Evolutionary conservation across 2,888 invertebrate genomes (phyloP).

Genomic region (Agriopis leucophaearia): DNA sequence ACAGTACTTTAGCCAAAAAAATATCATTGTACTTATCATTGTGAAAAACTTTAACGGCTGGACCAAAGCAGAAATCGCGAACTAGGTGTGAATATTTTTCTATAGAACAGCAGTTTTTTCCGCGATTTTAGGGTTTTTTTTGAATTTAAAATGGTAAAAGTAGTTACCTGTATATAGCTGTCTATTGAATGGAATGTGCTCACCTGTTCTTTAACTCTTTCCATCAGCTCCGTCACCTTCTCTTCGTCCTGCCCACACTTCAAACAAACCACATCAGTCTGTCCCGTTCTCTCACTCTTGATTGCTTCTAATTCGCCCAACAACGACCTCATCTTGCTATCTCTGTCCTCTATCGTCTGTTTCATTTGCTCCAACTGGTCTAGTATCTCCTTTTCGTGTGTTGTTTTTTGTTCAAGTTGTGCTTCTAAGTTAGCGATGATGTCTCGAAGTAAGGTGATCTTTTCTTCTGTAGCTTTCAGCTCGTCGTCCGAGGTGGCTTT

Average conservation of each 20-base stretch:
- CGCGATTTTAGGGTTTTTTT: too few species aligned
- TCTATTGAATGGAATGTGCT: constrained; percentile 19
- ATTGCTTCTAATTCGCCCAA: constrained; percentile 84
- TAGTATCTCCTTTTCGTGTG: constrained; percentile 87
- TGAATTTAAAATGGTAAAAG: too few species aligned
- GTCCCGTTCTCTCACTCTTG: constrained; percentile 76
- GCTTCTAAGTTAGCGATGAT: constrained; percentile 92
- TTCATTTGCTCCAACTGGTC: constrained; percentile 86
- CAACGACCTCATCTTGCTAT: constrained; percentile 84
- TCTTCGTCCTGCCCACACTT: constrained; percentile 68
- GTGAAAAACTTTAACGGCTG: too few species aligned
- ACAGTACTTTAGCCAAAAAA: too few species aligned
- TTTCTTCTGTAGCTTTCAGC: constrained; percentile 91
- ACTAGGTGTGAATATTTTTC: too few species aligned
- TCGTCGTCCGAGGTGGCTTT: constrained; percentile 90
- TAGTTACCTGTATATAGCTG: too few species aligned
- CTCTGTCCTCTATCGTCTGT: constrained; percentile 84
- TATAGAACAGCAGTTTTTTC: too few species aligned
- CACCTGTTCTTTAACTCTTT: constrained; percentile 76
- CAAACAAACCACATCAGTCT: constrained; percentile 69
- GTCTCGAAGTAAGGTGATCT: constrained; percentile 90
- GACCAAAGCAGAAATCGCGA: too few species aligned
- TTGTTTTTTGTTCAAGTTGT: constrained; percentile 89
- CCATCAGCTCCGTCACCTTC: constrained; percentile 61
- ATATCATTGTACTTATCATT: too few species aligned